These are phyloP conservation scores for Paralichthys olivaceus DNA, from an alignment of 2,113 vertebrate genomes.

Conservation along the genomic window DNA sequence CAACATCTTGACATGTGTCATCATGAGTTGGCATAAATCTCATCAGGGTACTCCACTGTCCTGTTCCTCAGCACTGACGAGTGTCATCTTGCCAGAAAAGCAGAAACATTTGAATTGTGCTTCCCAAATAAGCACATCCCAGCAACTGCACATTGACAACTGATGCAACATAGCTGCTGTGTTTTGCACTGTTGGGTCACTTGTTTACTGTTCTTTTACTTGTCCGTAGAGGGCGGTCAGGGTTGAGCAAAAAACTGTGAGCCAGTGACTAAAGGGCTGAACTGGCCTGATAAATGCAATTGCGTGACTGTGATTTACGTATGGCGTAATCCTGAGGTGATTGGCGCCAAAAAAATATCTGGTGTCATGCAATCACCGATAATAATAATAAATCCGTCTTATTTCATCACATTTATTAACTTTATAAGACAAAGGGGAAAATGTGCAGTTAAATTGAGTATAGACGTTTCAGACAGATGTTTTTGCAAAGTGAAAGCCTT, in stretches of 20 bases:
- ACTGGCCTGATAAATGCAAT: not conserved
- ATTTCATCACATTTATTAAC: not conserved
- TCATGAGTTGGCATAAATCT: not conserved
- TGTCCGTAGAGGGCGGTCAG: too few relatives aligned
- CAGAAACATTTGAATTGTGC: not conserved
- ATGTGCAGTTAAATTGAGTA: not conserved
- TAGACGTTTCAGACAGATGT: slow-evolving; percentile 44
- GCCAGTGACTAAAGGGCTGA: not conserved
- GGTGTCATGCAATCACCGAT: not conserved
- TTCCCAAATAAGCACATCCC: not conserved
- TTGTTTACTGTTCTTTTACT: not conserved
- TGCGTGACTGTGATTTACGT: not conserved
- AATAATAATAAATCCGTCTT: not conserved
- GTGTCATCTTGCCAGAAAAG: not conserved
- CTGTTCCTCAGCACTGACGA: not conserved
- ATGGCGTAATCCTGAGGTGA: not conserved
- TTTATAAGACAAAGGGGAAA: not conserved
- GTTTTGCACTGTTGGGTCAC: not conserved
- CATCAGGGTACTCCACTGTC: not conserved
- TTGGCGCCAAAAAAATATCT: not conserved
- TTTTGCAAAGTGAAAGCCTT: slow-evolving; percentile 48
- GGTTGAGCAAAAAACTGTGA: not conserved
- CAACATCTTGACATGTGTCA: not conserved
- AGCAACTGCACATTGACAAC: not conserved
- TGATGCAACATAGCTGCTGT: not conserved